Evolutionary conservation across 2,888 invertebrate species (phyloP).

Genomic region (Drosophila anomalipes): DNA sequence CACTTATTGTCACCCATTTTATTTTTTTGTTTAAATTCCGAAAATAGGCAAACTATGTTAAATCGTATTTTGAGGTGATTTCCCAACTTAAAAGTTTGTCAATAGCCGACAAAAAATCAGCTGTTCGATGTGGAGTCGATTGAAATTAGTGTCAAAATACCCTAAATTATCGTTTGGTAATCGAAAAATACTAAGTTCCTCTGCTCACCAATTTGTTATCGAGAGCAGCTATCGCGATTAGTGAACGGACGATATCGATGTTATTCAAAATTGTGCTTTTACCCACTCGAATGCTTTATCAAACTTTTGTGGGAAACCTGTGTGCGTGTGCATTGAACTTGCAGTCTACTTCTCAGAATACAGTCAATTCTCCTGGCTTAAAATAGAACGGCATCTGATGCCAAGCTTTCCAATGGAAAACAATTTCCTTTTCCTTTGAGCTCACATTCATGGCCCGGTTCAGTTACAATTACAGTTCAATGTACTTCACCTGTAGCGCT

Average conservation of each 20-base stretch:
- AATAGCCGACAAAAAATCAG: conserved; percentile 13
- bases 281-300: neutral
- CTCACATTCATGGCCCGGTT: conserved; percentile 19
- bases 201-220: conserved; percentile 13
- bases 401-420: conserved; percentile 38
- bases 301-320: conserved; percentile 2
- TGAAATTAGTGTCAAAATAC: conserved; percentile 13
- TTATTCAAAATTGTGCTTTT: neutral
- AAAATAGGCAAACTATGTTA: conserved; percentile 3
- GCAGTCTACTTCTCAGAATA: conserved; percentile 15
- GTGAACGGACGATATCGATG: neutral
- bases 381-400: conserved; percentile 59
- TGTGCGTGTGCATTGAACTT: conserved; percentile 59
- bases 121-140: conserved; percentile 2
- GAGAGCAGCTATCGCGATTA: conserved; percentile 33
- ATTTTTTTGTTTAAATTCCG: neutral
- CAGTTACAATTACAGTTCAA: conserved; percentile 48
- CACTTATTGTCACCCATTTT: conserved; percentile 24
- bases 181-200: conserved; percentile 5
- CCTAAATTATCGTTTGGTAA: neutral
- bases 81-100: conserved; percentile 7
- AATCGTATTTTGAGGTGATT: neutral
- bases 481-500: conserved; percentile 48
- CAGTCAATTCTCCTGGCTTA: conserved; percentile 36
- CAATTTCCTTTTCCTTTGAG: conserved; percentile 66